A percentile compares a stretch with the other conserved stretches of the same genome.
Conservation (phyloP, 2,113 vertebrate genomes). For the Platysternon megacephalum region DNA sequence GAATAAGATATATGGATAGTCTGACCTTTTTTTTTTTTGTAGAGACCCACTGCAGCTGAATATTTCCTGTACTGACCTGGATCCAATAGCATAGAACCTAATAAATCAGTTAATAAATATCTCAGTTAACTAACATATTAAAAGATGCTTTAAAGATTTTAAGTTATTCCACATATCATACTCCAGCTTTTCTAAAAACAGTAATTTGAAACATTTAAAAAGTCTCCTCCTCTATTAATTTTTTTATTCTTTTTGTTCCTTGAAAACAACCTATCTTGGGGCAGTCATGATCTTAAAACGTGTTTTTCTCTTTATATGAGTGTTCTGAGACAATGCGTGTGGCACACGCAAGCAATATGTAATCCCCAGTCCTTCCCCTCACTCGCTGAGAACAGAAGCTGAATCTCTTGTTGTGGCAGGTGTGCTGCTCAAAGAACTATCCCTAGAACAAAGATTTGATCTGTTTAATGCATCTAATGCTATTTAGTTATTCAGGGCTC, state of each 20-base stretch:
- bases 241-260: conserved; percentile 10
- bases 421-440: conserved; percentile 17
- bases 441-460: conserved; percentile 40
- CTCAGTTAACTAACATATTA: conserved; percentile 73
- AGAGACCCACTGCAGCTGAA: conserved; percentile 51
- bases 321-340: conserved; percentile 53
- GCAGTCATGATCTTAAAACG: conserved; percentile 33
- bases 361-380: conserved; percentile 33
- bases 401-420: conserved; percentile 42
- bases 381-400: conserved; percentile 23
- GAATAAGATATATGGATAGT: conserved; percentile 54
- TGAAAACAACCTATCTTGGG: conserved; percentile 45
- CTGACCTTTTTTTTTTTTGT: conserved; percentile 55
- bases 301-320: conserved; percentile 34
- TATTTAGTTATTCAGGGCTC: conserved; percentile 16
- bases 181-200: conserved; percentile 57
- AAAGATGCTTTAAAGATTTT: conserved; percentile 70
- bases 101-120: conserved; percentile 66
- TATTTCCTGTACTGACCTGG: conserved; percentile 68
- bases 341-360: conserved; percentile 46
- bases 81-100: conserved; percentile 69
- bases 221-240: conserved; percentile 55
- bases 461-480: neutral
- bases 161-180: conserved; percentile 60
- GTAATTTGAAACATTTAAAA: conserved; percentile 62